A percentile compares a stretch with the other conserved stretches of the same genome.
Conservation (phyloP, 2,797 vertebrate genomes). For the Parotocinclus haroldoi region DNA sequence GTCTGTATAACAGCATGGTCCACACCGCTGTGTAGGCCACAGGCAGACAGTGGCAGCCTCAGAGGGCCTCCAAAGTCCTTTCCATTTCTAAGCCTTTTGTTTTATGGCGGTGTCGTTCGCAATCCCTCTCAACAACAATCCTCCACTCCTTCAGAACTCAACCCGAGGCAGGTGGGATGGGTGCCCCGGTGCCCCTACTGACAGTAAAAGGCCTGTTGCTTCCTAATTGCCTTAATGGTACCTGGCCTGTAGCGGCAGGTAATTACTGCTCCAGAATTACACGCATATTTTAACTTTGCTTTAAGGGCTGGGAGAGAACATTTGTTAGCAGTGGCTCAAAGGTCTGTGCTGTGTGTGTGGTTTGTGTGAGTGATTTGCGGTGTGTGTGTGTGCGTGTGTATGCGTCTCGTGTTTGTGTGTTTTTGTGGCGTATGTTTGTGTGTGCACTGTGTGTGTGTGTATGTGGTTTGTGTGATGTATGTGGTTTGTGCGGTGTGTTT, state of each 20-base stretch:
- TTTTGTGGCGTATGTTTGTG: no score
- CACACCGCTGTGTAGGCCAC: no score
- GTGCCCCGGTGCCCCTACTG: slow-evolving; percentile 50
- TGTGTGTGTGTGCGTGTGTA: no score
- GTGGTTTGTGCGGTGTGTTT: no score
- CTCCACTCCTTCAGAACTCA: background rate
- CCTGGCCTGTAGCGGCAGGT: slow-evolving; percentile 76
- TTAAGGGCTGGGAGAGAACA: slow-evolving; percentile 61
- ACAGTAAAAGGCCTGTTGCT: slow-evolving; percentile 65
- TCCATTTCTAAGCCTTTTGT: no score
- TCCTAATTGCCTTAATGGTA: slow-evolving; percentile 81
- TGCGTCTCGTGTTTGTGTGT: no score
- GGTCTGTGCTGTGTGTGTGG: background rate
- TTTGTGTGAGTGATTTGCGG: no score
- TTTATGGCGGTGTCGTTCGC: background rate
- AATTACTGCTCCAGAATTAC: slow-evolving; percentile 73
- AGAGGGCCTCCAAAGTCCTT: no score
- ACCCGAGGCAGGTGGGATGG: slow-evolving; percentile 6
- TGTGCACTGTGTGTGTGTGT: no score
- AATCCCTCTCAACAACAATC: slow-evolving; percentile 2
- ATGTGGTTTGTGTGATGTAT: no score
- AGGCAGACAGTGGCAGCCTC: background rate
- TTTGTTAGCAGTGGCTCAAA: slow-evolving; percentile 15
- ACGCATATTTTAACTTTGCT: slow-evolving; percentile 73
- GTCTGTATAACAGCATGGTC: no score